Conservation (phyloP, 2,888 invertebrate genomes). For the Drosophila kokeensis region DNA sequence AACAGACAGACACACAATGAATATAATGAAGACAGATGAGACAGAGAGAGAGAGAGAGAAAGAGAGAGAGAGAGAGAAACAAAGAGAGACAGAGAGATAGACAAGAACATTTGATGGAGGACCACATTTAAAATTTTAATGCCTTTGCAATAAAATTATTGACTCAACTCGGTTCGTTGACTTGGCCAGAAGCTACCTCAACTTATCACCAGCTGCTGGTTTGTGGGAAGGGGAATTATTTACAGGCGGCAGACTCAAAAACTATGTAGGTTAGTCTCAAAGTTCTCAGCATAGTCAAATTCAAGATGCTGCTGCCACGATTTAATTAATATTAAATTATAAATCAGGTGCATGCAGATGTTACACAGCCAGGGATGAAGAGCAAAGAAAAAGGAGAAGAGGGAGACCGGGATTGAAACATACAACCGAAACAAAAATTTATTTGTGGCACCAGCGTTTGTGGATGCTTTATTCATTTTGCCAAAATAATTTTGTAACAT, state of each 20-base stretch:
- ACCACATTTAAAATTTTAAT: slow-evolving; percentile 60
- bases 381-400: slow-evolving; percentile 1
- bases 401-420: background rate
- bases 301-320: slow-evolving; percentile 31
- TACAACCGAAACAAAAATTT: slow-evolving; percentile 23
- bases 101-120: background rate
- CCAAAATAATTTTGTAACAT: slow-evolving; percentile 65
- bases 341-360: slow-evolving; percentile 58
- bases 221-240: background rate
- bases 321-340: slow-evolving; percentile 79
- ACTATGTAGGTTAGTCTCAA: slow-evolving; percentile 29
- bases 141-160: slow-evolving; percentile 63
- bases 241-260: background rate
- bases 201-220: slow-evolving; percentile 16
- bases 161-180: slow-evolving; percentile 59
- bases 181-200: slow-evolving; percentile 39
- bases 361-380: slow-evolving; percentile 5
- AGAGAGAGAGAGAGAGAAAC: background rate
- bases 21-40: slow-evolving; percentile 26
- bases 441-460: slow-evolving; percentile 42
- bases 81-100: background rate
- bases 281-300: slow-evolving; percentile 1
- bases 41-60: background rate
- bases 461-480: slow-evolving; percentile 37
- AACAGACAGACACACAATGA: slow-evolving; percentile 41